A percentile compares a stretch with the other conserved stretches of the same genome.
Evolutionary conservation across 2,888 invertebrate species (phyloP).

Genomic region (Agonopterix arenella): DNA sequence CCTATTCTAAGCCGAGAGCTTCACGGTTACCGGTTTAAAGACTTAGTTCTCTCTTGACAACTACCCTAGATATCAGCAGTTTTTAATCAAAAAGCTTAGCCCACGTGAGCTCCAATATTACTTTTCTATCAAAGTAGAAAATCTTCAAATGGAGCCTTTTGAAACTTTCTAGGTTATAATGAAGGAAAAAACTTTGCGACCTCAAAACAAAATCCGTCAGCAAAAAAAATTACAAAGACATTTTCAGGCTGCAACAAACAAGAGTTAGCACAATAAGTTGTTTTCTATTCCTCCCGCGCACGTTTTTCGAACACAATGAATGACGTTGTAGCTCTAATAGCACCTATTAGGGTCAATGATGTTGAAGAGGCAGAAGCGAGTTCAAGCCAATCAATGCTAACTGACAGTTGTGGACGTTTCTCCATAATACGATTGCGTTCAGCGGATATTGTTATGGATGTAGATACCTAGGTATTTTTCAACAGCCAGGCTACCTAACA

Average conservation of each 20-base stretch:
- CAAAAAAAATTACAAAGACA: too few species aligned
- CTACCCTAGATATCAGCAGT: too few species aligned
- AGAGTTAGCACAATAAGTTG: neutral
- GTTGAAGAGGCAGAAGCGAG: constrained; percentile 18
- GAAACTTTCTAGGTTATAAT: neutral
- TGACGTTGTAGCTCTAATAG: constrained; percentile 4
- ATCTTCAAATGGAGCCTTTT: neutral
- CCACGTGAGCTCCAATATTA: neutral
- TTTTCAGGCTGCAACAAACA: too few species aligned
- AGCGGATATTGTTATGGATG: too few species aligned
- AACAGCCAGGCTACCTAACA: too few species aligned
- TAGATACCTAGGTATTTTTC: too few species aligned
- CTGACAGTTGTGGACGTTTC: constrained; percentile 16
- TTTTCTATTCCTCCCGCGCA: neutral
- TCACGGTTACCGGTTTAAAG: too few species aligned
- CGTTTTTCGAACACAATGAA: constrained; percentile 2
- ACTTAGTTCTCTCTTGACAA: too few species aligned
- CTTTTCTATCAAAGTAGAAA: neutral
- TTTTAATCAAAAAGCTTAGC: neutral
- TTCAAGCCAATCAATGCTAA: constrained; percentile 27
- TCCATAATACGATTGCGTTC: too few species aligned
- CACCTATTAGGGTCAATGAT: constrained; percentile 11
- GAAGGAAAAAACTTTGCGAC: too few species aligned
- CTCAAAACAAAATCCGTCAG: too few species aligned
- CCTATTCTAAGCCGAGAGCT: too few species aligned